These are phyloP conservation scores for Lordiphosa stackelbergi DNA, from an alignment of 1,140 invertebrate genomes.

Conservation along the genomic window DNA sequence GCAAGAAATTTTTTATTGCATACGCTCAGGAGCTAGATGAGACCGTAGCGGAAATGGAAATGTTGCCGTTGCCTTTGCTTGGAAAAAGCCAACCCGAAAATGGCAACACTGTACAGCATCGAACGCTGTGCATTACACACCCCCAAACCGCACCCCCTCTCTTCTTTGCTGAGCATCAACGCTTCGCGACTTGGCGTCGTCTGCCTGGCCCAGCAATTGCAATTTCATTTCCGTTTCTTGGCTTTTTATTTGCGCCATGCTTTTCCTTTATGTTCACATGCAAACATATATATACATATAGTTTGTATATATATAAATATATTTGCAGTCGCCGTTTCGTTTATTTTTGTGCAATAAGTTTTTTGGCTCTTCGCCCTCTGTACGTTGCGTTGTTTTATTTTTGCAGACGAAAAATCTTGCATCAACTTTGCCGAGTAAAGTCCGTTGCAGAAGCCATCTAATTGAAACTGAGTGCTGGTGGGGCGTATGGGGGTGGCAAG, in stretches of 20 bases:
- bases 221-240: conserved; percentile 68
- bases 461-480: conserved; percentile 37
- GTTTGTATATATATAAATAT: conserved; percentile 19
- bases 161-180: conserved; percentile 42
- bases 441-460: conserved; percentile 28
- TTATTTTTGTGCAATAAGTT: conserved; percentile 59
- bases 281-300: conserved; percentile 4
- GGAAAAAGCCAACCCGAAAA: conserved; percentile 24
- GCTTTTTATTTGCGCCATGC: conserved; percentile 44
- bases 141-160: not conserved
- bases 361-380: conserved; percentile 30
- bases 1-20: conserved; percentile 54
- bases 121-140: conserved; percentile 45
- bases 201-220: conserved; percentile 66
- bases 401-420: conserved; percentile 32
- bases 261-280: conserved; percentile 10
- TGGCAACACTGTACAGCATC: conserved; percentile 19
- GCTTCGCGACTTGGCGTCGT: conserved; percentile 68
- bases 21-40: conserved; percentile 53
- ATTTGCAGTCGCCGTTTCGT: conserved; percentile 39
- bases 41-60: conserved; percentile 57
- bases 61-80: conserved; percentile 15
- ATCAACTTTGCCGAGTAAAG: conserved; percentile 27
- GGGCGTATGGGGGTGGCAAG: conserved; percentile 13
- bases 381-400: conserved; percentile 15